These are phyloP conservation scores for Sebastes reedi DNA, from an alignment of 2,797 vertebrate genomes.

Conservation along the genomic window DNA sequence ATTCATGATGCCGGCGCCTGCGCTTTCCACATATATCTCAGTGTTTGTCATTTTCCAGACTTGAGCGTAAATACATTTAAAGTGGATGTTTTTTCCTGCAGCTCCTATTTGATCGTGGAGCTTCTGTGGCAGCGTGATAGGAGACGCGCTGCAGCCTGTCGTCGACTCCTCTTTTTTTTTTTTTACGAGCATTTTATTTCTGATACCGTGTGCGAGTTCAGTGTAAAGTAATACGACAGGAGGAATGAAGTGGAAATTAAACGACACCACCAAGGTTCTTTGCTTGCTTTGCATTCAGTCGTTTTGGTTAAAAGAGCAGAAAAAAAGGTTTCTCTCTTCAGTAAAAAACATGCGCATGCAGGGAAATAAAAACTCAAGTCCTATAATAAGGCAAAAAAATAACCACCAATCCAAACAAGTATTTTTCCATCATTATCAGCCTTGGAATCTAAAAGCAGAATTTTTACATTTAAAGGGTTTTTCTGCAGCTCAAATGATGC, in stretches of 20 bases:
- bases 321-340: neutral
- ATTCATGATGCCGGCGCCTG: constrained; percentile 73
- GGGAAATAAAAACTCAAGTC: constrained; percentile 22
- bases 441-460: neutral
- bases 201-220: constrained; percentile 15
- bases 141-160: constrained; percentile 49
- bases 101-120: constrained; percentile 56
- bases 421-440: constrained; percentile 8
- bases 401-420: constrained; percentile 18
- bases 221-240: constrained; percentile 45
- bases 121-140: neutral
- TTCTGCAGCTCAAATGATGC: constrained; percentile 13
- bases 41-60: constrained; percentile 69
- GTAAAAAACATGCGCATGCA: constrained; percentile 1
- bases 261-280: neutral
- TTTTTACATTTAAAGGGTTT: constrained; percentile 5
- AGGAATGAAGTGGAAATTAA: constrained; percentile 46
- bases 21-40: constrained; percentile 57
- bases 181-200: constrained; percentile 51
- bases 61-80: constrained; percentile 70
- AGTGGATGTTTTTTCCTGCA: constrained; percentile 57
- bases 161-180: constrained; percentile 28
- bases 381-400: constrained; percentile 21
- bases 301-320: constrained; percentile 10
- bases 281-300: constrained; percentile 16